Evolutionary conservation across 2,113 vertebrate genomes (phyloP), one percentile per base, ranked within the genome.

Genomic region (Camelus dromedarius): DNA sequence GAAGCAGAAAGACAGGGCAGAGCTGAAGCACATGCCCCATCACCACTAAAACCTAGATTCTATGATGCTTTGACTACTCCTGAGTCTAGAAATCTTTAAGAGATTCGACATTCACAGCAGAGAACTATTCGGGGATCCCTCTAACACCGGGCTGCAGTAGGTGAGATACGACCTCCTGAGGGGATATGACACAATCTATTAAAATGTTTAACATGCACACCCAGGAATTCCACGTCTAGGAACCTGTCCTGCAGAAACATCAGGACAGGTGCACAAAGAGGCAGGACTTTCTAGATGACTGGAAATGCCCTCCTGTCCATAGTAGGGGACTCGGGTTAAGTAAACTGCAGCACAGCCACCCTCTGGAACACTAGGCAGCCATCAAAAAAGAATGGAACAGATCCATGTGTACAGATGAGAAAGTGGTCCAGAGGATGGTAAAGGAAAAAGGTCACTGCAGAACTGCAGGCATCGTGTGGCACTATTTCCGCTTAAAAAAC

Each of bases 401-500:
- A 58, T 8, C 30, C 13, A 0, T 0, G 6, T 18, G 18, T 9
- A 15, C n/a, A 14, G 42, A 69, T 0, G 6, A 56, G 10, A 76
- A 67, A 58, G 66, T 22, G 1, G 5, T 46, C n/a, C 16, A 26
- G 30, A 24, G 35, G 42, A 13, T 2, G 1, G 16, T 0, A 64
- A 26, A 19, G 48, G 38, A 8, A 30, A 58, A 60, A 7, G 1
- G 15, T 18, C 2, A 13, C 7, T 1, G 12, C 56, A 50, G 10
- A 20, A 14, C 11, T 1, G 14, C 1, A 8, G 3, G 30, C 8
- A 14, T 10, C 5, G 0, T 2, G 4, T 0, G 6, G 8, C 11
- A 48, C 46, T 13, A 24, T 30, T 75, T 75, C 35, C 50, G 19
- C 56, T 88, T 73, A 15, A 67, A 89, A 83, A 64, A 22, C n/a